A percentile compares a stretch with the other conserved stretches of the same genome.
These are phyloP conservation scores for Nemoura dubitans DNA, from an alignment of 2,888 invertebrate genomes.

Conservation along the genomic window DNA sequence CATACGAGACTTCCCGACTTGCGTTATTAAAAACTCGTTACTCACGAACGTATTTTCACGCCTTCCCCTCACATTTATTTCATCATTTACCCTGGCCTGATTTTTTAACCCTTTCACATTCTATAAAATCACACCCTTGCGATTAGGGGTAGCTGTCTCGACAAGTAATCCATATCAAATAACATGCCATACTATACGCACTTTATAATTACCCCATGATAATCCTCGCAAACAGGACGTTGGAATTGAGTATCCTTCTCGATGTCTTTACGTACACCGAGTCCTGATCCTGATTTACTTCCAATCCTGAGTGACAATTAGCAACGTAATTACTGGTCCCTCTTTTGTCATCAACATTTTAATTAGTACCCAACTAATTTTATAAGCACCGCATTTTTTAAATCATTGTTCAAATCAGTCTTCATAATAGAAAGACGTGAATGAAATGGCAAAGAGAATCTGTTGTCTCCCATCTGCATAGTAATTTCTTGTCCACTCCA, in stretches of 20 bases:
- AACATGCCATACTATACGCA: not conserved
- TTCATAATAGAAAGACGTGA: too few relatives aligned
- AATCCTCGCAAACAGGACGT: not conserved
- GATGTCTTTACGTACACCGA: not conserved
- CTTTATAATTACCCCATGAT: slow-evolving; percentile 21
- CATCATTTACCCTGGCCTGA: slow-evolving; percentile 35
- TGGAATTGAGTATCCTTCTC: not conserved
- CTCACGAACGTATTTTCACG: slow-evolving; percentile 16
- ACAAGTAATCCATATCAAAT: slow-evolving; percentile 24
- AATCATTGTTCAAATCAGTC: not conserved
- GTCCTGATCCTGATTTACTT: slow-evolving; percentile 7
- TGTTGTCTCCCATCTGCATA: too few relatives aligned
- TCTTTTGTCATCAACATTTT: not conserved
- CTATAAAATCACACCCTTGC: slow-evolving; percentile 37
- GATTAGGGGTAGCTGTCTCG: slow-evolving; percentile 17
- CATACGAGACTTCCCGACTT: not conserved
- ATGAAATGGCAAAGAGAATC: too few relatives aligned
- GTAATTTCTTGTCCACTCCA: too few relatives aligned
- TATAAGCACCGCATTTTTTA: not conserved
- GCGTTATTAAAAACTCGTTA: slow-evolving; percentile 33
- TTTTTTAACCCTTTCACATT: slow-evolving; percentile 40
- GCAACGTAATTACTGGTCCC: not conserved
- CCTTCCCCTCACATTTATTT: slow-evolving; percentile 36
- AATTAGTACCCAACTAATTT: not conserved
- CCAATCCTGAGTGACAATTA: slow-evolving; percentile 1